These are phyloP conservation scores for Arctocebus calabarensis DNA, from an alignment of 2,797 vertebrate species.

Conservation along the genomic window DNA sequence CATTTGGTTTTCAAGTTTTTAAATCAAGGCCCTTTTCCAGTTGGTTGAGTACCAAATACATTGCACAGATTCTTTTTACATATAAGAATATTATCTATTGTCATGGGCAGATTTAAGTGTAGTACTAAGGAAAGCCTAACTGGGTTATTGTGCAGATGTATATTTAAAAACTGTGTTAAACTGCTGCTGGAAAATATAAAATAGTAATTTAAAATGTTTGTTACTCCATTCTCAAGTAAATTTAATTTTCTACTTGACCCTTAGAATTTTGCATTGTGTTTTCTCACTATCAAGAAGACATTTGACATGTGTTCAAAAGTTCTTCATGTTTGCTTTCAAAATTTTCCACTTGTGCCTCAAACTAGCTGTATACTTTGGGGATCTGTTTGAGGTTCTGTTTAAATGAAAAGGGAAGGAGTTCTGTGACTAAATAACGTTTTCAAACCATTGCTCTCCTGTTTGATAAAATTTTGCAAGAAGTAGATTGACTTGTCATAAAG, in stretches of 20 bases:
- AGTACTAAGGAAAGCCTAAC: not conserved
- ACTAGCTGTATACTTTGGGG: not conserved
- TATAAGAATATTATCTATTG: conserved; percentile 54
- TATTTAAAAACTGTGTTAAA: conserved; percentile 47
- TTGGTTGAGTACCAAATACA: conserved; percentile 78
- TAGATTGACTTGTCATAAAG: not conserved
- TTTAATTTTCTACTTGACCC: conserved; percentile 37
- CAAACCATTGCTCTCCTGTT: not conserved
- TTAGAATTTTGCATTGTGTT: not conserved
- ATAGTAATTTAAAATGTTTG: conserved; percentile 47
- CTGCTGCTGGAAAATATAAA: conserved; percentile 11
- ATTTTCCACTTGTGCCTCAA: not conserved
- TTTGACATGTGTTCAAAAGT: not conserved
- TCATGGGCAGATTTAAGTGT: not conserved
- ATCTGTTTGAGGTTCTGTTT: not conserved
- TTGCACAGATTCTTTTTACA: conserved; percentile 71
- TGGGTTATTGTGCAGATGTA: not conserved
- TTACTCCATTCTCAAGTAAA: conserved; percentile 37
- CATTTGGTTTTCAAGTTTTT: conserved; percentile 82
- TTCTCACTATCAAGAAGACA: not conserved
- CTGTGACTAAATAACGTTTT: not conserved
- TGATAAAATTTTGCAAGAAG: not conserved
- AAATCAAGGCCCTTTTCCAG: conserved; percentile 80
- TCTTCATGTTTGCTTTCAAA: not conserved
- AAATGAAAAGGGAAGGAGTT: accelerated